Conservation (phyloP, 2,113 vertebrate species). For the Clinocottus analis region DNA sequence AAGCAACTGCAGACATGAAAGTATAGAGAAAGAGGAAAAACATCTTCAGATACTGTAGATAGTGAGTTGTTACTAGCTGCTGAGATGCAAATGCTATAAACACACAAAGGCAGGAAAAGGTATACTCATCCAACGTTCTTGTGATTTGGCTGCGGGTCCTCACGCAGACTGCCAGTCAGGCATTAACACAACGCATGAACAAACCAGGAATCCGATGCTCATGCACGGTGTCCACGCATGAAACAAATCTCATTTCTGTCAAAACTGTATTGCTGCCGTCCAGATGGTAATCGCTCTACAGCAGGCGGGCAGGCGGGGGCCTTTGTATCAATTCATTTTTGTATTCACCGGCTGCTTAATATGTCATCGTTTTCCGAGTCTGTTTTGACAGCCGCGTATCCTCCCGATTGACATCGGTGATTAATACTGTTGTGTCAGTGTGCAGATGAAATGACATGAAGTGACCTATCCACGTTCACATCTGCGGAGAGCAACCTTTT, state of each 20-base stretch:
- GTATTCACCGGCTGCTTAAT: conserved; percentile 24
- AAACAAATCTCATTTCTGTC: conserved; percentile 51
- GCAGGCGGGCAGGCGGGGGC: conserved; percentile 21
- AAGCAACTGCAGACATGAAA: conserved; percentile 10
- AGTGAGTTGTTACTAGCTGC: conserved; percentile 48
- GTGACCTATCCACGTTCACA: conserved; percentile 28
- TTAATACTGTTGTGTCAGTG: conserved; percentile 41
- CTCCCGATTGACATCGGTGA: conserved; percentile 42
- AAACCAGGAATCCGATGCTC: conserved; percentile 32
- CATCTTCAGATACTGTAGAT: conserved; percentile 26
- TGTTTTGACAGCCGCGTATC: conserved; percentile 53
- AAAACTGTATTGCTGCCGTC: conserved; percentile 39
- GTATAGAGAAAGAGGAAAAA: background rate
- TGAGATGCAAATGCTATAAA: conserved; percentile 50
- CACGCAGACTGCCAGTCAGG: conserved; percentile 39
- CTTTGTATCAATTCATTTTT: conserved; percentile 25
- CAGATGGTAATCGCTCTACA: conserved; percentile 43
- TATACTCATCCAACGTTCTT: conserved; percentile 48
- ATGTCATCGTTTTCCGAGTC: conserved; percentile 20
- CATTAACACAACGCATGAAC: conserved; percentile 27
- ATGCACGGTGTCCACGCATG: conserved; percentile 24
- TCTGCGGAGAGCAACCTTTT: conserved; percentile 36
- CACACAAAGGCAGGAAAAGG: conserved; percentile 13
- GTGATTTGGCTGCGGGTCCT: conserved; percentile 54
- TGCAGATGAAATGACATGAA: conserved; percentile 41